These are phyloP conservation scores for Karalla daura DNA, from an alignment of 2,797 vertebrate genomes.

Conservation along the genomic window DNA sequence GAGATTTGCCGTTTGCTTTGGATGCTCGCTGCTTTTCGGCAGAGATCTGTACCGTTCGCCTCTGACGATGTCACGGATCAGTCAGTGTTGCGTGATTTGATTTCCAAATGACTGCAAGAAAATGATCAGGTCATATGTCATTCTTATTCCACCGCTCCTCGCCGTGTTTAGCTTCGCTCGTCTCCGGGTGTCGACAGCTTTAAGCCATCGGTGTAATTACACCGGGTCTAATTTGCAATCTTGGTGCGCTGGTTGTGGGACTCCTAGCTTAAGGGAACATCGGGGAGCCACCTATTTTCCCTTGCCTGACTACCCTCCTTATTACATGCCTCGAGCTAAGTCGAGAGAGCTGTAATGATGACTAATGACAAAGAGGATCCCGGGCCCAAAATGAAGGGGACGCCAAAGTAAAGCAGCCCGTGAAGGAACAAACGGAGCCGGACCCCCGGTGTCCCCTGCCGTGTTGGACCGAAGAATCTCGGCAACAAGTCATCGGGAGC, in stretches of 20 bases:
- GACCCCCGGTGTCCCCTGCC: conserved; percentile 15
- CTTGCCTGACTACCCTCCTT: conserved; percentile 54
- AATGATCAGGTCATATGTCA: background rate
- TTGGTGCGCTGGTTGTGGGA: conserved; percentile 42
- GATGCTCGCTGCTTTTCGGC: background rate
- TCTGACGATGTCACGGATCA: conserved; percentile 21
- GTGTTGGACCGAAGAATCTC: conserved; percentile 51
- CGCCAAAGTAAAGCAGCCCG: conserved; percentile 31
- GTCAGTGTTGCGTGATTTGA: background rate
- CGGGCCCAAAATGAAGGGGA: conserved; percentile 42
- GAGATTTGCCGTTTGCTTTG: conserved; percentile 46
- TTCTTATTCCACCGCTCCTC: background rate
- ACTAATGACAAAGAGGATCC: conserved; percentile 70
- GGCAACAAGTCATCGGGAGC: conserved; percentile 50
- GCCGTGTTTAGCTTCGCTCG: background rate
- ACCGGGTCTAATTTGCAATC: conserved; percentile 55
- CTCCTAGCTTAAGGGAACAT: conserved; percentile 56
- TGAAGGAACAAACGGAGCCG: conserved; percentile 58
- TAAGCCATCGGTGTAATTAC: conserved; percentile 22
- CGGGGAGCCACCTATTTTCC: conserved; percentile 57
- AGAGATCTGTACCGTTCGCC: conserved; percentile 15
- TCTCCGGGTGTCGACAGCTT: background rate
- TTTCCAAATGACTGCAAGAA: background rate
- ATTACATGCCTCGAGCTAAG: conserved; percentile 69
- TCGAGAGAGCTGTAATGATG: conserved; percentile 71